Base-by-base conservation (phyloP, 2,797 vertebrate species). In the Pempheris klunzingeri region DNA sequence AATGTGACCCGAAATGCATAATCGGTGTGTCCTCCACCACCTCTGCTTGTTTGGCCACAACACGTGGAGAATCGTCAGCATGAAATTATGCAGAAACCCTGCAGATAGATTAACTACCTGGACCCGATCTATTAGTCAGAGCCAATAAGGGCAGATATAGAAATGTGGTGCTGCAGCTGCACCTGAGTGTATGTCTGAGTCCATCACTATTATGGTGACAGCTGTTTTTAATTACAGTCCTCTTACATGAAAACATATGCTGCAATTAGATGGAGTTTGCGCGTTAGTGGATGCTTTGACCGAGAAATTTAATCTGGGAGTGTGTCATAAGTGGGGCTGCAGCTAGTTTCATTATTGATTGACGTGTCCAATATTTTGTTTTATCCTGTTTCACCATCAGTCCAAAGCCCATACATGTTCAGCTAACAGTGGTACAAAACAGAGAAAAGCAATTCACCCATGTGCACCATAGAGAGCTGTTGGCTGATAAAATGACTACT, bases 61-160 rank as follows among this genome's bases (percentile, higher is more conserved):
- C 82, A 90, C 59, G 84, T 81, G 84, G 80, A 67, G 54, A 58
- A 53, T 50, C 41, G 55, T 43, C 59, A 3, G 61, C 38, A 17
- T 43, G 18, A 61, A 62, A 74, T 14, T 26, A 22, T 50, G 14
- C 28, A 61, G 30, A 52, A 65, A 52, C 11, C 14, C 24, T 54
- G 12, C 24, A 68, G 47, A 50, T 30, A 6, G 46, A 24, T 49
- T 12, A 24, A 22, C 11, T 6, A 44, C 26, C 28, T 52, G 17
- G 57, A 26, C 17, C 2, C 32, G 6, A 13, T 41, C 20, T 61
- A 14, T 5, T 22, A 18, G 15, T 46, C 30, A 6, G 38, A 12
- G 38, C 54, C 30, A 41, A 3, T 69, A 41, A 34, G 18, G n/a
- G 20, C 11, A 34, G n/a, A 65, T 14, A 58, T 2, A 24, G 20